Evolutionary conservation across 2,888 invertebrate species (phyloP).

Genomic region (Galerucella pusilla): DNA sequence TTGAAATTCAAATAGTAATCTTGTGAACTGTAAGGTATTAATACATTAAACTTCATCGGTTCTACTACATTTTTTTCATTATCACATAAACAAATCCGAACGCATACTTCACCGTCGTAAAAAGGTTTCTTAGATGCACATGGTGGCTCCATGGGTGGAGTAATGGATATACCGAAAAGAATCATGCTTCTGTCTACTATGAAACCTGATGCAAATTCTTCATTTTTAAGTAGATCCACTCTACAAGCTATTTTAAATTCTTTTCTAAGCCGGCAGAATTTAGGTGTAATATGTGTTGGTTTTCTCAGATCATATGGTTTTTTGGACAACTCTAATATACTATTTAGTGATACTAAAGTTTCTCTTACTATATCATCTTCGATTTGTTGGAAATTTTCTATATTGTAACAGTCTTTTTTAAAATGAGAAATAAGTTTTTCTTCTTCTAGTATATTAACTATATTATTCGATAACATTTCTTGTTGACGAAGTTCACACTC

Average conservation of each 20-base stretch:
- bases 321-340: slow-evolving; percentile 40
- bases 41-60: slow-evolving; percentile 46
- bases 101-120: slow-evolving; percentile 45
- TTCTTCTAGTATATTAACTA: slow-evolving; percentile 51
- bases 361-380: slow-evolving; percentile 42
- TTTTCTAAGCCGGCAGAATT: slow-evolving; percentile 42
- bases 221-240: slow-evolving; percentile 46
- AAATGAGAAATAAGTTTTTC: slow-evolving; percentile 49
- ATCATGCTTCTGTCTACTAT: slow-evolving; percentile 47
- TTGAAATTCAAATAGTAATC: slow-evolving; percentile 50
- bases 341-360: slow-evolving; percentile 41
- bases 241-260: slow-evolving; percentile 53
- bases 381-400: slow-evolving; percentile 39
- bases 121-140: slow-evolving; percentile 22
- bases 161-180: slow-evolving; percentile 52
- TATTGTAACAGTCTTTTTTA: slow-evolving; percentile 41
- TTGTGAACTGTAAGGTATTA: slow-evolving; percentile 47
- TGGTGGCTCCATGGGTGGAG: slow-evolving; percentile 48
- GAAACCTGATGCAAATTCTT: slow-evolving; percentile 48
- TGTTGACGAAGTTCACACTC: slow-evolving; percentile 66
- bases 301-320: slow-evolving; percentile 26
- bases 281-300: slow-evolving; percentile 32
- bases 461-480: slow-evolving; percentile 63
- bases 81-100: slow-evolving; percentile 46
- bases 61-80: slow-evolving; percentile 41